A percentile compares a stretch with the other conserved stretches of the same genome.
Evolutionary conservation across 2,888 invertebrate genomes (phyloP).

Genomic region (Scaptodrosophila latifasciaeformis): DNA sequence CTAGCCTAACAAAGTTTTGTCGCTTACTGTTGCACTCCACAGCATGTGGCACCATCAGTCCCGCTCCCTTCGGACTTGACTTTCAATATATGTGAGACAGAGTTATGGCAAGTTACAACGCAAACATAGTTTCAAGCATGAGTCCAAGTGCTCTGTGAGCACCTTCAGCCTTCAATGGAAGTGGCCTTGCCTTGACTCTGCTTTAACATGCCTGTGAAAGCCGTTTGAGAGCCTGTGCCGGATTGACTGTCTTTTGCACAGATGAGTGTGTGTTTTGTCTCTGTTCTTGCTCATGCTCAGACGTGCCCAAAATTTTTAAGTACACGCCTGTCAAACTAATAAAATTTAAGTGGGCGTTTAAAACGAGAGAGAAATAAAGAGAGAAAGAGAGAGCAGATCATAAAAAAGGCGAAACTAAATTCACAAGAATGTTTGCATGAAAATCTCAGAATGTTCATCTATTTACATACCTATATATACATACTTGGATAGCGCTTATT

Average conservation of each 20-base stretch:
- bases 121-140: too few species aligned
- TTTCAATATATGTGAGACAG: too few species aligned
- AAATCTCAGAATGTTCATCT: constrained; percentile 5
- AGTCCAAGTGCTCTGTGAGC: too few species aligned
- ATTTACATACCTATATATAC: constrained; percentile 15
- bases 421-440: constrained; percentile 24
- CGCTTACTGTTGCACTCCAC: too few species aligned
- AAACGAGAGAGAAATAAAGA: too few species aligned
- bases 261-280: constrained; percentile 29
- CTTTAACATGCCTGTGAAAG: constrained; percentile 6
- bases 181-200: constrained; percentile 5
- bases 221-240: too few species aligned
- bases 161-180: too few species aligned
- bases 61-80: too few species aligned
- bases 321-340: constrained; percentile 51
- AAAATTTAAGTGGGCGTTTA: constrained; percentile 43
- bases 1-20: neutral
- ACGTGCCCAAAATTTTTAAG: constrained; percentile 56
- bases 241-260: constrained; percentile 13
- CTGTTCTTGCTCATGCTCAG: constrained; percentile 46
- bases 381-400: constrained; percentile 8
- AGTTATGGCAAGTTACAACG: too few species aligned
- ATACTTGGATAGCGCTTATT: too few species aligned
- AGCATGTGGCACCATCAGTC: too few species aligned
- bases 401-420: constrained; percentile 22